Conservation (phyloP, 2,113 vertebrate genomes). For the Acrocephalus arundinaceus region DNA sequence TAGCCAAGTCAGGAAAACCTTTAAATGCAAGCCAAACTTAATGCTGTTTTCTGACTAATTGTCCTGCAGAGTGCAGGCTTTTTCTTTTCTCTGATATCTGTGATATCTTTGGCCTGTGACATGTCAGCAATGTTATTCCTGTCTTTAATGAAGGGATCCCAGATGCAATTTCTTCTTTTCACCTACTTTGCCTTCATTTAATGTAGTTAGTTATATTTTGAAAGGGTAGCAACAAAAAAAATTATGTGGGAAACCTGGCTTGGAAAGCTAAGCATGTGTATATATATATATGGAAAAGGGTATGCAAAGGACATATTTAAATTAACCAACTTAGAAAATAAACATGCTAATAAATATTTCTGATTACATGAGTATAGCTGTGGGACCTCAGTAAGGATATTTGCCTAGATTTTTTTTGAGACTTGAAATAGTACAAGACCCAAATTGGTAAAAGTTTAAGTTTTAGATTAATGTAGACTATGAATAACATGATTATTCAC, state of each 20-base stretch:
- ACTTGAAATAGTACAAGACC: not conserved
- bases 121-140: not conserved
- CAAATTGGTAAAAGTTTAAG: not conserved
- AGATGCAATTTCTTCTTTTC: slow-evolving; percentile 1
- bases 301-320: not conserved
- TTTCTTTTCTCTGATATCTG: not conserved
- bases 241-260: not conserved
- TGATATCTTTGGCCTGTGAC: not conserved
- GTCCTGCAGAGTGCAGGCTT: not conserved
- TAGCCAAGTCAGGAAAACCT: not conserved
- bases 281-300: not conserved
- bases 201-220: not conserved
- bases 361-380: not conserved
- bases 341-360: not conserved
- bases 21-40: not conserved
- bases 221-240: not conserved
- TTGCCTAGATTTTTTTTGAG: not conserved
- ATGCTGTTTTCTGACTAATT: not conserved
- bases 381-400: not conserved
- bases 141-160: not conserved
- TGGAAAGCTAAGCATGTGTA: not conserved
- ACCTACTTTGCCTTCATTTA: slow-evolving; percentile 3
- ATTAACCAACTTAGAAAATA: not conserved
- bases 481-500: not conserved
- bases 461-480: not conserved